Conservation (phyloP, 2,888 invertebrate genomes). For the Nomada goodeniana region DNA sequence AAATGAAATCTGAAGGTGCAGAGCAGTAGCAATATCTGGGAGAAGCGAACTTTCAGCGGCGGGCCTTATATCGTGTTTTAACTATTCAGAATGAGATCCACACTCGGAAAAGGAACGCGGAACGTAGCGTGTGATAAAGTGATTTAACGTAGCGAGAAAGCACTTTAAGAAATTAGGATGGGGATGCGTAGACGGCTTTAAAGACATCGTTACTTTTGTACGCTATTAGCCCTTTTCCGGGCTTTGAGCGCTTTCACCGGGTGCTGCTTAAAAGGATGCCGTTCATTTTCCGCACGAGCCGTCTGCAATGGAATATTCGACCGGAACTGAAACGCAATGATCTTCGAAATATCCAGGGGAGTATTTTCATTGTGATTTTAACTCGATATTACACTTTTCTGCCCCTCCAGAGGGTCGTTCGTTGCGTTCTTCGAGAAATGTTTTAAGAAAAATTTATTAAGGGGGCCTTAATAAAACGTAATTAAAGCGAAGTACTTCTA, state of each 20-base stretch:
- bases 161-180: slow-evolving; percentile 45
- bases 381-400: neutral
- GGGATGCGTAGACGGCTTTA: slow-evolving; percentile 38
- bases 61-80: slow-evolving; percentile 18
- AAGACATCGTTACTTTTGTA: slow-evolving; percentile 44
- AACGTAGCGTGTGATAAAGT: slow-evolving; percentile 24
- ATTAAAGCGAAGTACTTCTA: neutral
- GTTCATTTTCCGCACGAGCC: slow-evolving; percentile 17
- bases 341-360: neutral
- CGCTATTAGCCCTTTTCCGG: slow-evolving; percentile 33
- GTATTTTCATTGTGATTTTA: neutral
- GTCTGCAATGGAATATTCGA: slow-evolving; percentile 1
- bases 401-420: neutral
- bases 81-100: slow-evolving; percentile 5
- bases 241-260: slow-evolving; percentile 15
- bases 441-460: too few relatives aligned
- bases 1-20: neutral
- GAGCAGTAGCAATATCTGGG: slow-evolving; percentile 5
- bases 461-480: slow-evolving; percentile 6
- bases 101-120: neutral
- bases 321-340: slow-evolving; percentile 5
- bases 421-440: neutral
- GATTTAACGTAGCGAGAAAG: slow-evolving; percentile 18
- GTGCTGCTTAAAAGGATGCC: slow-evolving; percentile 15
- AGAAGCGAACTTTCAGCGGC: slow-evolving; percentile 9